Conservation (phyloP, 2,888 invertebrate genomes). For the Acleris emargana region DNA sequence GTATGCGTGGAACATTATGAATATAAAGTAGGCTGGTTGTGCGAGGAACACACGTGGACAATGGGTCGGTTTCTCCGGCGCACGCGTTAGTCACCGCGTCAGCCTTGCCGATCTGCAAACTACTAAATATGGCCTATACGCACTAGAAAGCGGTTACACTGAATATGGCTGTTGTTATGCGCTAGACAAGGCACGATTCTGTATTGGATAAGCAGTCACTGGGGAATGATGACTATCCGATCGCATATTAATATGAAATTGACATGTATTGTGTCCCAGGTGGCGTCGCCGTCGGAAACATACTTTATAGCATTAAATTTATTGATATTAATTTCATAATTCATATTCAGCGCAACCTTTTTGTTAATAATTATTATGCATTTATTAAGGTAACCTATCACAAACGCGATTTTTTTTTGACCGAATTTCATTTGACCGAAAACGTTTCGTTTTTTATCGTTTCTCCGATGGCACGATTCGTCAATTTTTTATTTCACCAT, state of each 20-base stretch:
- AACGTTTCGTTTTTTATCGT: too few relatives aligned
- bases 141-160: conserved; percentile 37
- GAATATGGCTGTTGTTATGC: conserved; percentile 31
- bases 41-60: conserved; percentile 18
- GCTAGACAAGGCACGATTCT: conserved; percentile 16
- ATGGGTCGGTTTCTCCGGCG: conserved; percentile 20
- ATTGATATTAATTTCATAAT: too few relatives aligned
- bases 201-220: conserved; percentile 32
- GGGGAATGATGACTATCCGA: conserved; percentile 13
- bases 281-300: too few relatives aligned
- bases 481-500: too few relatives aligned
- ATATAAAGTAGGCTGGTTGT: conserved; percentile 25
- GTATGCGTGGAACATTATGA: conserved; percentile 28
- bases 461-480: too few relatives aligned
- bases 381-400: too few relatives aligned
- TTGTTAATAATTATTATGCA: too few relatives aligned
- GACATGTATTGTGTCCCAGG: too few relatives aligned
- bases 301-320: too few relatives aligned
- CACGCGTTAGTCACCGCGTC: conserved; percentile 22
- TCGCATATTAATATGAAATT: conserved; percentile 1
- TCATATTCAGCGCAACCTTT: too few relatives aligned
- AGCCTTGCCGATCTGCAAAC: not conserved
- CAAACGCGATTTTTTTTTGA: too few relatives aligned
- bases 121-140: conserved; percentile 9
- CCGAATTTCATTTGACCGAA: too few relatives aligned